Evolutionary conservation across 2,113 vertebrate species (phyloP).

Genomic region (Alligator mississippiensis): DNA sequence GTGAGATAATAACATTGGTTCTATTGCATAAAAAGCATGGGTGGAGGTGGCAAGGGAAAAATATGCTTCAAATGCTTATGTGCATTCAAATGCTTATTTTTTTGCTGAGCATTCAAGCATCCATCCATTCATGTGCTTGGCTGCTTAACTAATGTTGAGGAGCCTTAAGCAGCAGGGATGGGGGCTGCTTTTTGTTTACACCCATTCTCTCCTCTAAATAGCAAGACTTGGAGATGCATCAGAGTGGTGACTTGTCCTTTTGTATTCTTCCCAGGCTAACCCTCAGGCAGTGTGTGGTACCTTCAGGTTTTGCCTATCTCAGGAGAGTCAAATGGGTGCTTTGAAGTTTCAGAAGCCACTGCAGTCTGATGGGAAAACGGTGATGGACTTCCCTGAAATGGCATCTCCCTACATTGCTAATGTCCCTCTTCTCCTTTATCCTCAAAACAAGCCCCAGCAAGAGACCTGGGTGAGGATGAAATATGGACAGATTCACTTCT

Average conservation of each 20-base stretch:
- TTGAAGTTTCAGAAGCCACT: slow-evolving; percentile 64
- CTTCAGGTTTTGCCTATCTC: slow-evolving; percentile 79
- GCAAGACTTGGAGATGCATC: neutral
- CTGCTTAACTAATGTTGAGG: neutral
- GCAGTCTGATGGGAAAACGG: slow-evolving; percentile 71
- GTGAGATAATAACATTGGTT: neutral
- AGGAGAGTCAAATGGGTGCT: slow-evolving; percentile 64
- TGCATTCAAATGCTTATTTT: too few relatives aligned
- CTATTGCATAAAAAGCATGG: neutral
- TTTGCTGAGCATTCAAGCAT: too few relatives aligned
- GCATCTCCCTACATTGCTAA: slow-evolving; percentile 83
- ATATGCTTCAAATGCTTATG: neutral
- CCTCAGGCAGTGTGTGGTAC: slow-evolving; percentile 82
- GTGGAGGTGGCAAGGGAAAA: neutral
- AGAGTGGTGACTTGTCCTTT: neutral
- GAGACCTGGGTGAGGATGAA: slow-evolving; percentile 58
- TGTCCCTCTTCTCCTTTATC: slow-evolving; percentile 86
- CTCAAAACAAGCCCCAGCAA: slow-evolving; percentile 64
- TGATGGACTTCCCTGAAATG: slow-evolving; percentile 73
- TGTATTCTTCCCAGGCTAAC: slow-evolving; percentile 70
- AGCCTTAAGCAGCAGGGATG: neutral
- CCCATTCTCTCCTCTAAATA: neutral
- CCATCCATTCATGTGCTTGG: too few relatives aligned
- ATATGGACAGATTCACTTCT: neutral
- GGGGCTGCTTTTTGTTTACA: neutral